Percentiles rank a stretch among this genome's conserved stretches.
Conservation (phyloP, 1,140 invertebrate genomes). For the Leptestheria dahalacensis region DNA sequence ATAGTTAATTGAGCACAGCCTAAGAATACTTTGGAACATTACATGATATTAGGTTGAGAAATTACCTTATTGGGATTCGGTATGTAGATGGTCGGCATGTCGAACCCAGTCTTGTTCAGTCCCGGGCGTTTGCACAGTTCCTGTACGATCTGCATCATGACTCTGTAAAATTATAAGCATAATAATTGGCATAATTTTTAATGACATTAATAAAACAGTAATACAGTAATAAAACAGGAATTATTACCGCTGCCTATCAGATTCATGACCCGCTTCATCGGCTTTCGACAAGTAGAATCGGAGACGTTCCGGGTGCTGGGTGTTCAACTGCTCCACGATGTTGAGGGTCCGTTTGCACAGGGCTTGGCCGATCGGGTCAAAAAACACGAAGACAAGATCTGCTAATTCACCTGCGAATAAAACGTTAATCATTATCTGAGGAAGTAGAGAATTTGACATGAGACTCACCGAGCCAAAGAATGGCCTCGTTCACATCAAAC, state of each 20-base stretch:
- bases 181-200: background rate
- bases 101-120: constrained; percentile 41
- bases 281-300: constrained; percentile 43
- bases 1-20: background rate
- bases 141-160: constrained; percentile 50
- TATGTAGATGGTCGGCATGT: constrained; percentile 46
- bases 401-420: constrained; percentile 34
- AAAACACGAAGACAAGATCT: constrained; percentile 46
- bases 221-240: background rate
- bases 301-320: constrained; percentile 37
- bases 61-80: constrained; percentile 35
- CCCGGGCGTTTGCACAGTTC: constrained; percentile 43
- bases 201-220: background rate
- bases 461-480: constrained; percentile 36
- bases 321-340: constrained; percentile 40
- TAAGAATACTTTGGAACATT: constrained; percentile 1
- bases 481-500: constrained; percentile 43
- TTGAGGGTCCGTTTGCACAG: constrained; percentile 42
- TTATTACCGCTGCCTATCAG: constrained; percentile 31
- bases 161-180: constrained; percentile 27
- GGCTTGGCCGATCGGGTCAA: constrained; percentile 47
- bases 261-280: constrained; percentile 44
- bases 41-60: constrained; percentile 5
- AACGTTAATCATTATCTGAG: background rate
- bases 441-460: background rate